phyloP scores from a whole-genome alignment of 1,140 invertebrate genomes.

The Orchestia grillus region DNA sequence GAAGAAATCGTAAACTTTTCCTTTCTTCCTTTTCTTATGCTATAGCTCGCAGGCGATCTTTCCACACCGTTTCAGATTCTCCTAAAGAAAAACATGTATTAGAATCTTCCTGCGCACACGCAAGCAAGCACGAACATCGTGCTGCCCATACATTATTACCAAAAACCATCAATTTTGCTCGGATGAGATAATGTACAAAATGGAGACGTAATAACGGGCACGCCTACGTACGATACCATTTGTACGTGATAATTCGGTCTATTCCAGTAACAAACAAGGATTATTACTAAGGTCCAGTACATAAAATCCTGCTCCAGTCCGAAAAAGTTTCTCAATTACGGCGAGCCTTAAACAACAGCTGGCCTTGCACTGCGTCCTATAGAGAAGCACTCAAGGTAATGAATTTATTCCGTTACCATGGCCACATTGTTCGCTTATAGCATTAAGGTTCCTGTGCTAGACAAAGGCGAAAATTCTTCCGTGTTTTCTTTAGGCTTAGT shows the following conservation, averaged over 20 bases:
- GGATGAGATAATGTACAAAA: not conserved
- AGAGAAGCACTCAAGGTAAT: slow-evolving; percentile 43
- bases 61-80: too few relatives aligned
- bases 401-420: slow-evolving; percentile 38
- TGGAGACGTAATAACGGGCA: not conserved
- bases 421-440: not conserved
- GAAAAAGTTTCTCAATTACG: slow-evolving; percentile 29
- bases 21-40: too few relatives aligned
- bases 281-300: slow-evolving; percentile 19
- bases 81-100: not conserved
- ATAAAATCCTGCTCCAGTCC: not conserved
- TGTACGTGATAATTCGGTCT: not conserved
- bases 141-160: not conserved
- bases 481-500: not conserved
- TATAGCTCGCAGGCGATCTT: too few relatives aligned
- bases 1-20: too few relatives aligned
- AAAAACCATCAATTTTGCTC: not conserved
- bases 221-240: not conserved
- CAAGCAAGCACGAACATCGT: not conserved
- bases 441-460: not conserved
- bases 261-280: not conserved
- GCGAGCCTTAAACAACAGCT: slow-evolving; percentile 6
- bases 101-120: not conserved
- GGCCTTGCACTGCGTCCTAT: slow-evolving; percentile 21
- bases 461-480: not conserved